Evolutionary conservation across 2,113 vertebrate genomes (phyloP).

Genomic region (Amazona vittata): DNA sequence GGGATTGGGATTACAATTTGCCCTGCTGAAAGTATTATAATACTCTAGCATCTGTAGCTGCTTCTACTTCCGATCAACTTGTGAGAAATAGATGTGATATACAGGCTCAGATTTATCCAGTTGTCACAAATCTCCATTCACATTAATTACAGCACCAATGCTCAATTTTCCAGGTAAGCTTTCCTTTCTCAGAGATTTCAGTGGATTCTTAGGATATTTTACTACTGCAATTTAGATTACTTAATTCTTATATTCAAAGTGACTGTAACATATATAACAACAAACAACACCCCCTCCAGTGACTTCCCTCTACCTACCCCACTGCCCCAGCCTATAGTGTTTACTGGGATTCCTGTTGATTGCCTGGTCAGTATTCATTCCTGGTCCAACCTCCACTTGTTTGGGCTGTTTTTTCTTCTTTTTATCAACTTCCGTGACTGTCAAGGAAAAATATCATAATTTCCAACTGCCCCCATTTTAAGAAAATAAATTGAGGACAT

Average conservation of each 20-base stretch:
- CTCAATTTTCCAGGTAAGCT: background rate
- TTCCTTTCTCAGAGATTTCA: background rate
- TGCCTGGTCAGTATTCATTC: background rate
- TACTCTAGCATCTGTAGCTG: rapidly evolving
- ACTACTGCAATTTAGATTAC: background rate
- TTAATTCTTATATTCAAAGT: background rate
- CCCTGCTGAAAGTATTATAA: background rate
- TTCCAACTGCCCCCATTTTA: conserved; percentile 1
- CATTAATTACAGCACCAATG: background rate
- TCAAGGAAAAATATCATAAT: conserved; percentile 3
- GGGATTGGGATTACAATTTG: background rate
- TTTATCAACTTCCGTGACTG: background rate
- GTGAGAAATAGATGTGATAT: no score
- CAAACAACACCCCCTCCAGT: rapidly evolving
- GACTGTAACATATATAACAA: background rate
- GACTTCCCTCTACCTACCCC: background rate
- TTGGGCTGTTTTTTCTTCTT: background rate
- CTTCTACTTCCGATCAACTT: background rate
- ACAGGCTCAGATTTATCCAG: background rate
- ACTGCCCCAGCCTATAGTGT: background rate
- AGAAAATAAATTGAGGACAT: conserved; percentile 39
- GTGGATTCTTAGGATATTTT: background rate
- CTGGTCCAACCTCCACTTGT: background rate
- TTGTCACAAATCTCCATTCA: background rate
- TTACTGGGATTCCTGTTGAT: background rate